A percentile compares a stretch with the other conserved stretches of the same genome.
Conservation (phyloP, 2,113 vertebrate genomes). For the Bombycilla garrulus region DNA sequence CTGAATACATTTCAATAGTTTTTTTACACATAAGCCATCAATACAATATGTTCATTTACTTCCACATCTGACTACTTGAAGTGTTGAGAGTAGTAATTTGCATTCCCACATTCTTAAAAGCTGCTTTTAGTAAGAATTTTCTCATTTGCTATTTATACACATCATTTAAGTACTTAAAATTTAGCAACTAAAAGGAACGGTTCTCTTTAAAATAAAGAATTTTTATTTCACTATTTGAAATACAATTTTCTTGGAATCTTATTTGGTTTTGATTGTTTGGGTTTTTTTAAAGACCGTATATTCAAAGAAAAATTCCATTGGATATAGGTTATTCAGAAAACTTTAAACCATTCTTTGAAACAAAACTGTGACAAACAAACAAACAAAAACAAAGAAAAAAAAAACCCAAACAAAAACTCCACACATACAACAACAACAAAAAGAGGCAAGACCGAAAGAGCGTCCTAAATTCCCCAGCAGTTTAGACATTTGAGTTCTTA, state of each 20-base stretch:
- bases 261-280: not conserved
- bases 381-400: not conserved
- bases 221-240: not conserved
- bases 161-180: not conserved
- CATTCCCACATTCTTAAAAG: not conserved
- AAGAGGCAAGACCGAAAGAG: not conserved
- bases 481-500: not conserved
- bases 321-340: not conserved
- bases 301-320: not conserved
- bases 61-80: not conserved
- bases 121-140: not conserved
- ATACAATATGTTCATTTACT: not conserved
- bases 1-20: not conserved
- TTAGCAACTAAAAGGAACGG: not conserved
- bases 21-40: constrained; percentile 16
- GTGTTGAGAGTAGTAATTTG: not conserved
- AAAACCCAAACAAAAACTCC: not conserved
- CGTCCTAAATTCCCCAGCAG: not conserved
- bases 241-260: not conserved
- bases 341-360: constrained; percentile 14
- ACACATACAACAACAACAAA: not conserved
- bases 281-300: not conserved
- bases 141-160: not conserved
- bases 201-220: not conserved
- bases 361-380: not conserved